A percentile compares a stretch with the other conserved stretches of the same genome.
Evolutionary conservation across 2,888 invertebrate genomes (phyloP).

Genomic region (Heliconius aoede): DNA sequence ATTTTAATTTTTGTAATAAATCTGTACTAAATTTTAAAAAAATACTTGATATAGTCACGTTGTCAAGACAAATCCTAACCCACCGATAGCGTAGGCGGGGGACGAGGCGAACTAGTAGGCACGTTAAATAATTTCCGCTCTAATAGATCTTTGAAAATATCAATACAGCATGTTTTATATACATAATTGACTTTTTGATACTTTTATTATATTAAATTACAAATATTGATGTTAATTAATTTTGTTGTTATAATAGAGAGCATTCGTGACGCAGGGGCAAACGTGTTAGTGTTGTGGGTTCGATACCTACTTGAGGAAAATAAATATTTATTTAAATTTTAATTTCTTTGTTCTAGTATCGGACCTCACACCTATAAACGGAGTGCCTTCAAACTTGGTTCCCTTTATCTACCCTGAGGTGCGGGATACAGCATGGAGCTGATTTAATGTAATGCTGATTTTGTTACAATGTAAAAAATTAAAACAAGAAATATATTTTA

Average conservation of each 20-base stretch:
- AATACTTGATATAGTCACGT: conserved; percentile 29
- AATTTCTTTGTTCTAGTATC: no score
- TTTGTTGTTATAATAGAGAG: no score
- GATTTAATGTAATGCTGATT: no score
- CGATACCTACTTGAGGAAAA: no score
- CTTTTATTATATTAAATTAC: background rate
- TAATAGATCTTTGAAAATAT: conserved; percentile 16
- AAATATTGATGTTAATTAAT: background rate
- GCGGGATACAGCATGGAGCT: no score
- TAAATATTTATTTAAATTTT: no score
- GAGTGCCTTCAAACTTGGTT: no score
- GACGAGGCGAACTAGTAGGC: background rate
- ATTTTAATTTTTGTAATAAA: background rate
- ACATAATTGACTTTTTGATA: background rate
- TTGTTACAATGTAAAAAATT: background rate
- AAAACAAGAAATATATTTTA: conserved; percentile 38
- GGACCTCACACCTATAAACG: no score
- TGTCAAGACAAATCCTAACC: conserved; percentile 23
- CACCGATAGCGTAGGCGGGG: conserved; percentile 31
- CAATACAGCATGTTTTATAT: conserved; percentile 2
- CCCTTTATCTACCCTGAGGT: no score
- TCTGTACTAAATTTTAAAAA: background rate
- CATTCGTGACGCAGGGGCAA: no score
- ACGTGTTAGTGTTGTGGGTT: no score
- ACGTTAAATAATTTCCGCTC: conserved; percentile 22